Evolutionary conservation across 1,140 invertebrate genomes (phyloP).

Genomic region (Drosophila nikananu): DNA sequence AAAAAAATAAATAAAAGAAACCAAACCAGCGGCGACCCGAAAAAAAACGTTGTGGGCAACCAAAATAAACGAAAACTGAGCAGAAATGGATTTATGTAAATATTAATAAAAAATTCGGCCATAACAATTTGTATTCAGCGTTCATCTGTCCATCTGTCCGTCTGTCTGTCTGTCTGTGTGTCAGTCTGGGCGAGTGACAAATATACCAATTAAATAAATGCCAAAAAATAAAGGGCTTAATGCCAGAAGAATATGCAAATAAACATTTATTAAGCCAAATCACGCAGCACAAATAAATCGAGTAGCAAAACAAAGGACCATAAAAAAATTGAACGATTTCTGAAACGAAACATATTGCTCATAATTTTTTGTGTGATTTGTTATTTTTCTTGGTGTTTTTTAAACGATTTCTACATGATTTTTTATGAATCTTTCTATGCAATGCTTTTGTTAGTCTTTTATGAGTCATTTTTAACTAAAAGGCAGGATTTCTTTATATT

Average conservation of each 20-base stretch:
- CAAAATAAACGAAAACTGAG: slow-evolving; percentile 48
- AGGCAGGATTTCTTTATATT: too few relatives aligned
- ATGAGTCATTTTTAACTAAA: background rate
- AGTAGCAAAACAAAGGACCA: slow-evolving; percentile 23
- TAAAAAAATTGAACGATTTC: slow-evolving; percentile 38
- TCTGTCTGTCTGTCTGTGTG: background rate
- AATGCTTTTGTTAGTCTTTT: background rate
- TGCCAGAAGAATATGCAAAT: slow-evolving; percentile 54
- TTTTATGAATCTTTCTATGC: background rate
- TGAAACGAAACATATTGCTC: slow-evolving; percentile 20
- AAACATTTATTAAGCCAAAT: slow-evolving; percentile 65
- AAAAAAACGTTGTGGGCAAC: slow-evolving; percentile 39
- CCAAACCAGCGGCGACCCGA: slow-evolving; percentile 24
- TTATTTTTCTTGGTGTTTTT: background rate
- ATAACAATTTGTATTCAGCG: slow-evolving; percentile 66
- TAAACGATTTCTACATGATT: background rate
- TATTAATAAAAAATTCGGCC: slow-evolving; percentile 62
- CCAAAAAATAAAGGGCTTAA: slow-evolving; percentile 71
- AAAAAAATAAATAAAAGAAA: slow-evolving; percentile 18
- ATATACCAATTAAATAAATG: slow-evolving; percentile 79
- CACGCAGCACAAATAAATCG: slow-evolving; percentile 42
- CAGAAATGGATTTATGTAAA: slow-evolving; percentile 74
- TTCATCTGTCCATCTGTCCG: slow-evolving; percentile 23
- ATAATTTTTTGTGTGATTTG: slow-evolving; percentile 4
- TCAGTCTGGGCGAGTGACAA: slow-evolving; percentile 58